Evolutionary conservation across 2,888 invertebrate genomes (phyloP).

Genomic region (Cantharis rustica): DNA sequence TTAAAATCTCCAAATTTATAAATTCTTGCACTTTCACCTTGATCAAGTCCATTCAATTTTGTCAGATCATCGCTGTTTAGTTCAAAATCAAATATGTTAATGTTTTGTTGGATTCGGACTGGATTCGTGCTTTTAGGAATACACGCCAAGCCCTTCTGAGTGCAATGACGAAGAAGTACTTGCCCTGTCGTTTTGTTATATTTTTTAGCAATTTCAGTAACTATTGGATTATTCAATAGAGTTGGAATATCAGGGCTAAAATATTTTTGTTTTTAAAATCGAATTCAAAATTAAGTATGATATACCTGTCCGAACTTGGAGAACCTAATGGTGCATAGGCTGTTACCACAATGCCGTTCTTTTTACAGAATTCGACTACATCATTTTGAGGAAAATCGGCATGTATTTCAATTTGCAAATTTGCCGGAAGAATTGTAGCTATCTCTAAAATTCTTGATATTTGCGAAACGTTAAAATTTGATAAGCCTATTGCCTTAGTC

Average conservation of each 20-base stretch:
- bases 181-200: conserved; percentile 76
- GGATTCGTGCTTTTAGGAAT: conserved; percentile 86
- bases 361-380: conserved; percentile 52
- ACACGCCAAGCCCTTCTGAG: conserved; percentile 73
- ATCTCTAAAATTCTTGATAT: conserved; percentile 64
- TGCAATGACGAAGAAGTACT: conserved; percentile 68
- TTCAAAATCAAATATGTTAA: conserved; percentile 75
- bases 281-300: not conserved
- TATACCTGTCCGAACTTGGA: conserved; percentile 59
- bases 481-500: conserved; percentile 77
- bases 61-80: conserved; percentile 60
- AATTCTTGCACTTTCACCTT: conserved; percentile 59
- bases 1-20: not conserved
- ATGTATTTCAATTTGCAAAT: conserved; percentile 67
- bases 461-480: conserved; percentile 76
- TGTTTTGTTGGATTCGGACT: conserved; percentile 74
- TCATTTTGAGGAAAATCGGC: conserved; percentile 59
- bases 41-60: conserved; percentile 67
- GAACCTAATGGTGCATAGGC: conserved; percentile 79
- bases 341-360: conserved; percentile 54
- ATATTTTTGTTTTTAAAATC: not conserved
- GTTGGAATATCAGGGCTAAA: not conserved
- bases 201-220: conserved; percentile 58
- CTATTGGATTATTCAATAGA: conserved; percentile 64
- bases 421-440: conserved; percentile 64